Base-by-base conservation (phyloP, 2,797 vertebrate species). In the Pipistrellus nathusii region DNA sequence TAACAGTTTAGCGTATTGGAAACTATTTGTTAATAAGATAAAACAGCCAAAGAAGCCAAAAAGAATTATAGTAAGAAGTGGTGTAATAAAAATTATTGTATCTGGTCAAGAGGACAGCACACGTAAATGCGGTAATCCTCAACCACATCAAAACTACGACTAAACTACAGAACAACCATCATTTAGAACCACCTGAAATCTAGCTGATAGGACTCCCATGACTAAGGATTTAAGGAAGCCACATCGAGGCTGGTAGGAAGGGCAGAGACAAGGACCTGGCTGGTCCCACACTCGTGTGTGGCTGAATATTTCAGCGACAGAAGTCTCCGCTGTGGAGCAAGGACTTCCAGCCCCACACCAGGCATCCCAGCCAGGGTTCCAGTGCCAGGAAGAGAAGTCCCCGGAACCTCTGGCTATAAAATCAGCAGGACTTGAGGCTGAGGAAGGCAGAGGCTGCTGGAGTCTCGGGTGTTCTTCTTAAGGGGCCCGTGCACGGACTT, bases 1-100 rank as follows among this genome's bases (percentile, higher is more conserved):
- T 94, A 71, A 9, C 78, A 55, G 88, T 90, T 90, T 71, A 88
- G 38, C 71, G 48, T 92, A 18, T 18, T 83, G 73, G 72, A 41
- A 93, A 77, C 53, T 66, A 66, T 27, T 32, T 59, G 41, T 80
- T 55, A 84, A 62, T 93, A 72, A 77, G 44, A 75, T 84, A 89
- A 91, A 83, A 76, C 20, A 62, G 51, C 77, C 57, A 73, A 95
- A 76, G 21, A 48, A 57, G 51, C 15, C 35, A 41, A 73, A 66
- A 85, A 80, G 32, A 57, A 77, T 7, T 78, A 20, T 72, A 57
- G 30, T 73, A 55, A 88, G 51, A 88, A 85, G n/a, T 69, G 32
- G 14, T 87, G 17, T 46, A 32, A 48, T 64, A 14, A 66, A 69
- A 64, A 55, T 81, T 10, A 64, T 48, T 78, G 18, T 55, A 53